phyloP scores from a whole-genome alignment of 2,113 vertebrate genomes.

The Neotoma lepida region DNA sequence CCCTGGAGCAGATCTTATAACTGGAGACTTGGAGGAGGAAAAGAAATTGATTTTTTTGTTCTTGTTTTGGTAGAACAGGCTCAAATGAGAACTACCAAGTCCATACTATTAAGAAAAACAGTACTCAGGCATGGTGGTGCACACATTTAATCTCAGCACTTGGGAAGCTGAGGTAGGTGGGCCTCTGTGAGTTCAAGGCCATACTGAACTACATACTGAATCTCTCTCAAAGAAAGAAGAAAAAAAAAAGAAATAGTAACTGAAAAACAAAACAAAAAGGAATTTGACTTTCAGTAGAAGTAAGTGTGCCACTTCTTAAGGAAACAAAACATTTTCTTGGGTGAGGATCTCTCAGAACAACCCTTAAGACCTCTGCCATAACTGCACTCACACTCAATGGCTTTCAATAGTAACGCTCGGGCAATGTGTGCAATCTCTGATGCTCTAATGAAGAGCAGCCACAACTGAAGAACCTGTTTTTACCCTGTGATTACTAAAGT shows the following conservation, averaged over 20 bases:
- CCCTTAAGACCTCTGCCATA: neutral
- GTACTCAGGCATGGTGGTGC: neutral
- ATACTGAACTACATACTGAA: neutral
- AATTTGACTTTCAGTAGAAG: conserved; percentile 9
- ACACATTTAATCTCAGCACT: neutral
- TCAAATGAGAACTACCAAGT: conserved; percentile 29
- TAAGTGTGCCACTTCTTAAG: conserved; percentile 9
- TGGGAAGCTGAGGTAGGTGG: neutral
- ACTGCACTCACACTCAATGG: neutral
- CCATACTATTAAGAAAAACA: conserved; percentile 7
- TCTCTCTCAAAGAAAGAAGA: neutral
- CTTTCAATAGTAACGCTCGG: conserved; percentile 7
- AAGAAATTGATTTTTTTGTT: neutral
- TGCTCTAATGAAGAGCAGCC: conserved; percentile 29
- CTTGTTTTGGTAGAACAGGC: neutral
- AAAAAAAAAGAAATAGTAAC: neutral
- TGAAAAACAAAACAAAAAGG: neutral
- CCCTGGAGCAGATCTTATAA: neutral
- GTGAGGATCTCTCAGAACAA: conserved; percentile 30
- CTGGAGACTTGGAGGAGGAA: neutral
- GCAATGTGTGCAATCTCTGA: neutral
- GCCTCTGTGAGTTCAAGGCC: neutral
- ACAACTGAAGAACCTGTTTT: conserved; percentile 18
- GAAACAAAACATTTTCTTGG: conserved; percentile 17
- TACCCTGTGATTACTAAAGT: conserved; percentile 25